These are phyloP conservation scores for Mus spretus DNA, from an alignment of 2,797 vertebrate genomes.

Conservation along the genomic window DNA sequence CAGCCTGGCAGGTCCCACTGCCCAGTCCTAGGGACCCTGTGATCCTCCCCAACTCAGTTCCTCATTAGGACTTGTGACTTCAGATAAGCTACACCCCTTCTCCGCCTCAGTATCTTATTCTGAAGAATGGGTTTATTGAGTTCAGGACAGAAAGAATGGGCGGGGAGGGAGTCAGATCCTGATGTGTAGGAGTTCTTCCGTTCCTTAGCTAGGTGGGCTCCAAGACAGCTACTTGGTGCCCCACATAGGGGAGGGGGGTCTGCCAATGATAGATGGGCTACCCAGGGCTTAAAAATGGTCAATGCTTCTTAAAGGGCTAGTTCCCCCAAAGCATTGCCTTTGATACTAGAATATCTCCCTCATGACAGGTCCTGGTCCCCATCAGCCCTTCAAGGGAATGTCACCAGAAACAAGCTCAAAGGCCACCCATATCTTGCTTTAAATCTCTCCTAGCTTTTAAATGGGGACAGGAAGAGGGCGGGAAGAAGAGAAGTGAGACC, in stretches of 20 bases:
- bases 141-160: background rate
- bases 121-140: background rate
- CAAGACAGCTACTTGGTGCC: background rate
- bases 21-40: background rate
- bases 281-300: background rate
- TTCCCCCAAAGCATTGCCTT: background rate
- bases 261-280: background rate
- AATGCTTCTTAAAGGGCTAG: background rate
- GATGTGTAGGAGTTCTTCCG: background rate
- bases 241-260: background rate
- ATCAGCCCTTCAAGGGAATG: background rate
- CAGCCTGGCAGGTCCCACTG: background rate
- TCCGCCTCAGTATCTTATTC: background rate
- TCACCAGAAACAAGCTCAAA: background rate
- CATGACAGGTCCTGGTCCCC: background rate
- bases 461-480: background rate
- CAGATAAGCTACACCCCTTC: background rate
- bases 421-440: background rate
- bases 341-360: background rate
- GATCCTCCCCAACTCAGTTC: background rate
- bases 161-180: background rate
- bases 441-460: background rate
- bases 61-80: background rate
- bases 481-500: background rate
- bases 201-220: too few species aligned